A percentile compares a stretch with the other conserved stretches of the same genome.
phyloP scores from a whole-genome alignment of 2,113 vertebrate species.

The Pachycephala philippinensis region DNA sequence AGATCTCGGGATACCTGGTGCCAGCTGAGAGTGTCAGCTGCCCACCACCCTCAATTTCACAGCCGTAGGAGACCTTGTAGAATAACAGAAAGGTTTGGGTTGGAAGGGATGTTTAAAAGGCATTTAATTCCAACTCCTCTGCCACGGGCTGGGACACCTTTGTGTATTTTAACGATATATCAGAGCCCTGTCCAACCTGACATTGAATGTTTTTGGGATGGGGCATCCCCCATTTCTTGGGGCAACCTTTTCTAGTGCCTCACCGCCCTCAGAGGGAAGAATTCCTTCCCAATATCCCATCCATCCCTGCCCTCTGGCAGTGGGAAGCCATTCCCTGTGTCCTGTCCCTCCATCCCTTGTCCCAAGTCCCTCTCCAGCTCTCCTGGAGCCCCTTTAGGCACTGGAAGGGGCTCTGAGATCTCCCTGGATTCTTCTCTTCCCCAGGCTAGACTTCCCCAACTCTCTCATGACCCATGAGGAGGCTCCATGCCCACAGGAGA shows the following conservation, averaged over 20 bases:
- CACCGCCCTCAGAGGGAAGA: accelerated
- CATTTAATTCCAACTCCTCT: not conserved
- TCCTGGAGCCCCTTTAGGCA: not conserved
- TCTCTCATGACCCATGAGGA: not conserved
- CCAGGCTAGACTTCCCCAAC: not conserved
- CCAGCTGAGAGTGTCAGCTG: not conserved
- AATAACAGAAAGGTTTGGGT: not conserved
- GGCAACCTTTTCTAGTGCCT: not conserved
- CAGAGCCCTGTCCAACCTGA: not conserved
- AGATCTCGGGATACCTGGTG: not conserved
- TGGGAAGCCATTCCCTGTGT: too few relatives aligned
- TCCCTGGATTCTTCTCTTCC: not conserved
- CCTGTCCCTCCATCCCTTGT: too few relatives aligned
- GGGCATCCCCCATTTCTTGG: not conserved
- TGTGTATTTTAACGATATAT: accelerated
- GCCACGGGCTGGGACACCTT: not conserved
- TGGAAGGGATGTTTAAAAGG: not conserved
- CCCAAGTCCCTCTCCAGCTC: not conserved
- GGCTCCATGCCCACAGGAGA: not conserved
- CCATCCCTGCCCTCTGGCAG: too few relatives aligned
- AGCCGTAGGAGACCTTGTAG: accelerated
- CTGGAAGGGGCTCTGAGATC: not conserved
- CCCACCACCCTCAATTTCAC: too few relatives aligned
- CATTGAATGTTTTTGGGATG: not conserved
- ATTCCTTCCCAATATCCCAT: too few relatives aligned